phyloP scores from a whole-genome alignment of 2,113 vertebrate species.

The Sterrhoptilus dennistouni region DNA sequence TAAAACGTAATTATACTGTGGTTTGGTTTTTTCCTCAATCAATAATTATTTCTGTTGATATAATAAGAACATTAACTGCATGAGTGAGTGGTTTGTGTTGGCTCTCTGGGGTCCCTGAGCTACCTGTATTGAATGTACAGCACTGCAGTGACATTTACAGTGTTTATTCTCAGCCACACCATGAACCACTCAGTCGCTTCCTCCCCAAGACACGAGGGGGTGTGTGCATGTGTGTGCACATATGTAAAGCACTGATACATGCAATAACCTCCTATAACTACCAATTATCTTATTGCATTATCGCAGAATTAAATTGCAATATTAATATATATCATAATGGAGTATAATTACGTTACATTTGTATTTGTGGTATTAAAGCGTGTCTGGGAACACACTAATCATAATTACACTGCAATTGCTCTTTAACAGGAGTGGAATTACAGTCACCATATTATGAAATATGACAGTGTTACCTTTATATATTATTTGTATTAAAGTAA shows the following conservation, averaged over 20 bases:
- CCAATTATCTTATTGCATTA: background rate
- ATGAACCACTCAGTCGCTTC: background rate
- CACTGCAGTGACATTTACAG: background rate
- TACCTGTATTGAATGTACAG: background rate
- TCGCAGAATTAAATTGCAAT: background rate
- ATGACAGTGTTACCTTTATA: background rate
- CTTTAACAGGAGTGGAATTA: slow-evolving; percentile 43
- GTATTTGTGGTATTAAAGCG: slow-evolving; percentile 47
- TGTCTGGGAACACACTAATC: slow-evolving; percentile 49
- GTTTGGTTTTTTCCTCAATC: background rate
- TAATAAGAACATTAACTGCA: slow-evolving; percentile 35
- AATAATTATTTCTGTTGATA: slow-evolving; percentile 54
- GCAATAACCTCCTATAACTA: background rate
- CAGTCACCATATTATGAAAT: slow-evolving; percentile 43
- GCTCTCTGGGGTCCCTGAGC: background rate
- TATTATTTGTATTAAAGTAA: background rate
- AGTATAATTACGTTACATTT: slow-evolving; percentile 26
- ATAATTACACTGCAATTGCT: slow-evolving; percentile 57
- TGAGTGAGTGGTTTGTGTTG: background rate
- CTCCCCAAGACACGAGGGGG: background rate
- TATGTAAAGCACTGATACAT: background rate
- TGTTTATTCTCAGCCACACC: background rate
- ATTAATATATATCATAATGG: slow-evolving; percentile 1
- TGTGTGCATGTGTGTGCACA: background rate
- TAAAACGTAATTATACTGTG: slow-evolving; percentile 47